These are phyloP conservation scores for Siniperca scherzeri DNA, from an alignment of 2,797 vertebrate species.

Conservation along the genomic window DNA sequence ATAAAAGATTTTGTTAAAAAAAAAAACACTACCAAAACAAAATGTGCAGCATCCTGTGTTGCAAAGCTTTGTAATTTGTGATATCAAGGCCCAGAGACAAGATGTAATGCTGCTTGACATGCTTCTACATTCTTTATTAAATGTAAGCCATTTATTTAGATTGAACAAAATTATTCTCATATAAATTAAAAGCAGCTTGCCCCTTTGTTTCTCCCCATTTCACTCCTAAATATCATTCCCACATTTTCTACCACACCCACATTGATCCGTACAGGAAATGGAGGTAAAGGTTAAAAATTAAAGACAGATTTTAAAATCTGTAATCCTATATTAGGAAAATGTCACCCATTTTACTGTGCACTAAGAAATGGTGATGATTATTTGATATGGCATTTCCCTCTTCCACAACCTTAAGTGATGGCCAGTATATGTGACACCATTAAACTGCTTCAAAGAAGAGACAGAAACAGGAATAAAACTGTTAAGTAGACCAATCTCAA, in stretches of 20 bases:
- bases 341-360: not conserved
- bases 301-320: not conserved
- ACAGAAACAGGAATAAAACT: not conserved
- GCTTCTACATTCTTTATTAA: constrained; percentile 10
- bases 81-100: not conserved
- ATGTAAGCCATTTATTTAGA: not conserved
- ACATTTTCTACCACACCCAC: not conserved
- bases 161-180: not conserved
- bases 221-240: not conserved
- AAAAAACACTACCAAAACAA: not conserved
- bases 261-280: not conserved
- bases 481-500: not conserved
- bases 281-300: not conserved
- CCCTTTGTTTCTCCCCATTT: not conserved
- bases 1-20: not conserved
- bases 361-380: not conserved
- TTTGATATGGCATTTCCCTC: not conserved
- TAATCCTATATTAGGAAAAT: not conserved
- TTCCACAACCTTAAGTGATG: not conserved
- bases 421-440: not conserved
- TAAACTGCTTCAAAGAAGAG: constrained; percentile 17
- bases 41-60: too few species aligned
- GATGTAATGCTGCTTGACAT: not conserved
- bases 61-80: not conserved
- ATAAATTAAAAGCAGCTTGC: constrained; percentile 7